A percentile compares a stretch with the other conserved stretches of the same genome.
phyloP scores from a whole-genome alignment of 2,113 vertebrate species.

The Fregetta grallaria region DNA sequence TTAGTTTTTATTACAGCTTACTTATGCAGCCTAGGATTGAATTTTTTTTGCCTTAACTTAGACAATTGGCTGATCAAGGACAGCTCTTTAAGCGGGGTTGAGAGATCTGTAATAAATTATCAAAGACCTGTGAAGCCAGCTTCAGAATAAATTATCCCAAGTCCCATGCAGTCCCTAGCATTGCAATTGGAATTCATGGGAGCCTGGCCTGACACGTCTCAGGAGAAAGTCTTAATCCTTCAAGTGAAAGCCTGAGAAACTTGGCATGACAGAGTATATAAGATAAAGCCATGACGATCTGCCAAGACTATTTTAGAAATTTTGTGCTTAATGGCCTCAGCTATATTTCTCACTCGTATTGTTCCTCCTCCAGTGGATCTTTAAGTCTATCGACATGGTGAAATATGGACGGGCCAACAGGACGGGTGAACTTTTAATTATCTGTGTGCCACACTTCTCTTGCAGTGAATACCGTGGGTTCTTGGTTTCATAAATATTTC shows the following conservation, averaged over 20 bases:
- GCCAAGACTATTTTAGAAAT: conserved; percentile 27
- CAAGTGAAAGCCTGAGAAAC: conserved; percentile 38
- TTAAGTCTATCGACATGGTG: neutral
- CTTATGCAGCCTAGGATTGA: neutral
- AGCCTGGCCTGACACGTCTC: conserved; percentile 11
- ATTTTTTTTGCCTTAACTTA: neutral
- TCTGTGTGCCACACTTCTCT: neutral
- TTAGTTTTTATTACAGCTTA: conserved; percentile 21
- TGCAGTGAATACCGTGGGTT: neutral
- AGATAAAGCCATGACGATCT: conserved; percentile 27
- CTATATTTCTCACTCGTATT: neutral
- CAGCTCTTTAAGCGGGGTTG: conserved; percentile 1
- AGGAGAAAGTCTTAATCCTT: conserved; percentile 53
- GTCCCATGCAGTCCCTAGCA: neutral
- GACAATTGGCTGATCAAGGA: conserved; percentile 42
- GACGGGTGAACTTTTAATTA: neutral
- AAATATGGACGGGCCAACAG: neutral
- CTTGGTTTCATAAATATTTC: neutral
- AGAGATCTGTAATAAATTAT: conserved; percentile 30
- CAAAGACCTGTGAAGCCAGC: neutral
- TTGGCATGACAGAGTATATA: conserved; percentile 18
- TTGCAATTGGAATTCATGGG: conserved; percentile 29
- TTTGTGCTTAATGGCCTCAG: conserved; percentile 10
- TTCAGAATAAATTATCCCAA: conserved; percentile 47
- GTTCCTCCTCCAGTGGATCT: neutral